These are phyloP conservation scores for Galbula dea DNA, from an alignment of 2,113 vertebrate genomes.

Conservation along the genomic window DNA sequence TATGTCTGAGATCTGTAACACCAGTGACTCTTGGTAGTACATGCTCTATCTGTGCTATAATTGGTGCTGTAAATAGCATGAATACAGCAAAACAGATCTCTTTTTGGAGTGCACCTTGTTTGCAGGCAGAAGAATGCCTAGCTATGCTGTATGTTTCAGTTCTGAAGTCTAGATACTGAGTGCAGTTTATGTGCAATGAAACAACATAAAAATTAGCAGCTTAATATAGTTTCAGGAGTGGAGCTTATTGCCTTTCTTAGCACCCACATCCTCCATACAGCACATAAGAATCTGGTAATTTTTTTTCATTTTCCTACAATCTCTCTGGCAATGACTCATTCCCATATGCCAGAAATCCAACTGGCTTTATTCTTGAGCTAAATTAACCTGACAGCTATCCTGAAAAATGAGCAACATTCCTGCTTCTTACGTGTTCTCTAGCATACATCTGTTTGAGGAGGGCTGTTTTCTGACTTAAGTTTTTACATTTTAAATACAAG, in stretches of 20 bases:
- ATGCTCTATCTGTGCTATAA: neutral
- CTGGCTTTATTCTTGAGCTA: constrained; percentile 18
- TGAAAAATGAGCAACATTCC: constrained; percentile 21
- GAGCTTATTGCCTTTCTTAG: neutral
- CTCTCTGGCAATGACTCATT: constrained; percentile 42
- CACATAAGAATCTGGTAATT: neutral
- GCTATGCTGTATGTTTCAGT: neutral
- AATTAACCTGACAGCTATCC: constrained; percentile 18
- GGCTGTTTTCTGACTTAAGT: neutral
- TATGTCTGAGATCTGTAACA: neutral
- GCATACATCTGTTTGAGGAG: neutral
- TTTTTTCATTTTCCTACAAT: constrained; percentile 2
- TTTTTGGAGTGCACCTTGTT: neutral
- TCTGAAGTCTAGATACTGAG: neutral
- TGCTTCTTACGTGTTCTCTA: neutral
- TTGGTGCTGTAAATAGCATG: neutral
- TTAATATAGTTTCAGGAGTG: constrained; percentile 3
- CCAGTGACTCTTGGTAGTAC: neutral
- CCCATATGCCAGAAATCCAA: constrained; percentile 38
- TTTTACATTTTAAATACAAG: neutral
- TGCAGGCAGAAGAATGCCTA: neutral
- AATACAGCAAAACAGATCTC: neutral
- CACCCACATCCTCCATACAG: neutral
- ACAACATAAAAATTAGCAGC: neutral
- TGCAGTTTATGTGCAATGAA: neutral